Conservation (phyloP, 2,888 invertebrate genomes). For the Macrosiphum euphorbiae region DNA sequence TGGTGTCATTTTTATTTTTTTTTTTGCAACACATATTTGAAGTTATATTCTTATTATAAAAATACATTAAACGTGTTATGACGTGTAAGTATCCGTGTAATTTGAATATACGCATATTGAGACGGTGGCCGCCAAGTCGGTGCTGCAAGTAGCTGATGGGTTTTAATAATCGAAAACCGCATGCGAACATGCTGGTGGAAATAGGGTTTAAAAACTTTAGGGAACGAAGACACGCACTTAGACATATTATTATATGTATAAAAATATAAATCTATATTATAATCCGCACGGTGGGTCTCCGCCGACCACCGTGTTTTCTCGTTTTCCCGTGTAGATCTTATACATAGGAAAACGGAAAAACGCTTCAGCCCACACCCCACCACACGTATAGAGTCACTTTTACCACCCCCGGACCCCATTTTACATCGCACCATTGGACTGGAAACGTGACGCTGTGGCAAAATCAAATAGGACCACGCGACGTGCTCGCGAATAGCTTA, state of each 20-base stretch:
- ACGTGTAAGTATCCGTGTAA: no score
- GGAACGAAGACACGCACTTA: neutral
- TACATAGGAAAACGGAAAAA: neutral
- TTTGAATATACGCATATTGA: neutral
- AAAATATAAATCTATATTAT: neutral
- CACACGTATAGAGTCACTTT: neutral
- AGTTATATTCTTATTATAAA: neutral
- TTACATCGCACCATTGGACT: neutral
- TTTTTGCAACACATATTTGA: neutral
- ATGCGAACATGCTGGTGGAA: no score
- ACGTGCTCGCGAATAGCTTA: constrained; percentile 43
- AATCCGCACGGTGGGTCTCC: neutral
- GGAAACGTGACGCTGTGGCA: neutral
- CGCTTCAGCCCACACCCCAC: neutral
- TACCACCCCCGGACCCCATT: neutral
- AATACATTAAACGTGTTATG: no score
- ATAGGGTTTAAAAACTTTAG: no score
- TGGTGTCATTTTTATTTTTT: neutral
- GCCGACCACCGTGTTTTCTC: no score
- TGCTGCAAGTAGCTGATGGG: no score
- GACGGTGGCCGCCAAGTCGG: neutral
- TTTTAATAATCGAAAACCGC: no score
- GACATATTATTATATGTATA: neutral
- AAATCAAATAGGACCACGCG: neutral
- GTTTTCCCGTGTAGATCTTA: neutral